phyloP scores from a whole-genome alignment of 1,140 invertebrate genomes.

The Solen grandis region DNA sequence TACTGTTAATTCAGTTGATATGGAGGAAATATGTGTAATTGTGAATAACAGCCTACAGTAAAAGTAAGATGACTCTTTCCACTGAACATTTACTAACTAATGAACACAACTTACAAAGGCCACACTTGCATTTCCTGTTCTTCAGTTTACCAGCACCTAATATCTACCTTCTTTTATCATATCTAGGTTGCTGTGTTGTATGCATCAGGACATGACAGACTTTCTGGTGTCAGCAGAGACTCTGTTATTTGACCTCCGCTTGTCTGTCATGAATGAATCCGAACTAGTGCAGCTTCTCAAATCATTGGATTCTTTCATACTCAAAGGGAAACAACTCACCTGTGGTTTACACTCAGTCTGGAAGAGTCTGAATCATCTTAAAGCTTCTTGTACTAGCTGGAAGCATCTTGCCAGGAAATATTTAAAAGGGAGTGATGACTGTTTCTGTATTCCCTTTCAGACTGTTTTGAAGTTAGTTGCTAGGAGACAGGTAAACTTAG shows the following conservation, averaged over 20 bases:
- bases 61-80: too few relatives aligned
- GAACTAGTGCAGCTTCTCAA: conserved; percentile 58
- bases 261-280: conserved; percentile 58
- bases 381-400: conserved; percentile 29
- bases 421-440: conserved; percentile 19
- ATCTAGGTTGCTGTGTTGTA: conserved; percentile 54
- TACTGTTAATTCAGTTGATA: too few relatives aligned
- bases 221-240: conserved; percentile 62
- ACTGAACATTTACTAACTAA: too few relatives aligned
- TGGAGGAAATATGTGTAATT: too few relatives aligned
- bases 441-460: conserved; percentile 57
- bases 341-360: neutral
- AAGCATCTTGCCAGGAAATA: conserved; percentile 33
- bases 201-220: conserved; percentile 40
- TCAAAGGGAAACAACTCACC: neutral
- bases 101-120: too few relatives aligned
- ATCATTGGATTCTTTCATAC: neutral
- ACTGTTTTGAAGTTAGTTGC: conserved; percentile 52
- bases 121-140: too few relatives aligned
- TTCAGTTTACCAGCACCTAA: too few relatives aligned
- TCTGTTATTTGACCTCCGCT: conserved; percentile 60
- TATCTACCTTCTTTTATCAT: too few relatives aligned
- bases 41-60: too few relatives aligned
- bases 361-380: conserved; percentile 12
- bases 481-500: conserved; percentile 43